Evolutionary conservation across 53 echinoderm and acorn worm genomes (phyloP).

Genomic region (Arbacia lixula): DNA sequence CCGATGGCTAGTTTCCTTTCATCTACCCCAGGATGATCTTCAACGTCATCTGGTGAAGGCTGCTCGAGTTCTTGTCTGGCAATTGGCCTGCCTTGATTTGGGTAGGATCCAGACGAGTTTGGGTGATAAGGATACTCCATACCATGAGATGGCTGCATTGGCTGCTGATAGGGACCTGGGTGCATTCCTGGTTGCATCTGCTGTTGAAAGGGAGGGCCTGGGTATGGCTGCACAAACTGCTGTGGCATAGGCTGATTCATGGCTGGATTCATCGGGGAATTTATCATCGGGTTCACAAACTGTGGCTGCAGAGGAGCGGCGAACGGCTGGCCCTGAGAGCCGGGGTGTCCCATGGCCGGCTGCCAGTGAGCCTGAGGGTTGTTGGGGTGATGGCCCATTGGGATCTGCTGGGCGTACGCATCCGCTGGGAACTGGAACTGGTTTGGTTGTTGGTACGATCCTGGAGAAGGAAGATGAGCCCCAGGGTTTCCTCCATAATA

Average conservation of each 20-base stretch:
- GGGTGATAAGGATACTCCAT: constrained; percentile 14
- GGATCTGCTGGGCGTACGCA: constrained; percentile 16
- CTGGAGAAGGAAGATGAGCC: background rate
- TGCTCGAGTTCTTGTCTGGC: constrained; percentile 19
- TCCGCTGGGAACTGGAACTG: constrained; percentile 32
- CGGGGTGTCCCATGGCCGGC: constrained; percentile 16
- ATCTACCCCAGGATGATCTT: background rate
- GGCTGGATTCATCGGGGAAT: background rate
- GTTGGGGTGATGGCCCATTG: background rate
- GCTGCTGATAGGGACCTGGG: constrained; percentile 45
- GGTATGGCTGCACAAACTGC: constrained; percentile 12
- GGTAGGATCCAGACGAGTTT: background rate
- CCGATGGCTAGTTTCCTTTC: constrained; percentile 22
- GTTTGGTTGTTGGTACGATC: background rate
- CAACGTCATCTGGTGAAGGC: background rate
- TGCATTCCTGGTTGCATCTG: constrained; percentile 36
- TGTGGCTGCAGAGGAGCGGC: constrained; percentile 53
- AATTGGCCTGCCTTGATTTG: constrained; percentile 8
- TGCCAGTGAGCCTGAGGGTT: constrained; percentile 52
- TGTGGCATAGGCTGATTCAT: constrained; percentile 7
- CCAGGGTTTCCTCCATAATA: constrained; percentile 17
- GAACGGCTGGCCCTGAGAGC: constrained; percentile 20
- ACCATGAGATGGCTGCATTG: constrained; percentile 22
- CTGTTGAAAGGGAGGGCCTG: constrained; percentile 13
- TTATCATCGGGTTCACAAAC: constrained; percentile 17